A percentile compares a stretch with the other conserved stretches of the same genome.
phyloP scores from a whole-genome alignment of 2,113 vertebrate species.

The Rhodinocichla rosea region DNA sequence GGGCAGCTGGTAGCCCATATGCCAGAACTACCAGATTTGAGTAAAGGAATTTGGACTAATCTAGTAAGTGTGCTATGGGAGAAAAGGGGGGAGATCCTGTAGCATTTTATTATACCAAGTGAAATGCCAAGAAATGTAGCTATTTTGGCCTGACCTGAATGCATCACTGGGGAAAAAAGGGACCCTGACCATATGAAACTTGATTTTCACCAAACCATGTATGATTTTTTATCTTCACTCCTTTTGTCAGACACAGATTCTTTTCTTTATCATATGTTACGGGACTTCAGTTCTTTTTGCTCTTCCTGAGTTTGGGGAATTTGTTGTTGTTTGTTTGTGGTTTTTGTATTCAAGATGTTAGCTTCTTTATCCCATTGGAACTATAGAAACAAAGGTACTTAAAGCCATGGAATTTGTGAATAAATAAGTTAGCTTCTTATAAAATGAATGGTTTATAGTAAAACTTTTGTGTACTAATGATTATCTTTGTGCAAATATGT shows the following conservation, averaged over 20 bases:
- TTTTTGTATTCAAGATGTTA: neutral
- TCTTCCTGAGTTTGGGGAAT: neutral
- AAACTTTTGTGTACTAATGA: neutral
- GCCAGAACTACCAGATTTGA: slow-evolving; percentile 12
- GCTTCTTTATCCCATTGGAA: neutral
- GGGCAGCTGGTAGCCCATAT: slow-evolving; percentile 33
- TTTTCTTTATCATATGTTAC: neutral
- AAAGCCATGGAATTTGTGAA: neutral
- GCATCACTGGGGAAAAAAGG: neutral
- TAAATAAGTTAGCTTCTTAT: neutral
- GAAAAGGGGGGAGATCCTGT: neutral
- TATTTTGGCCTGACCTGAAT: neutral
- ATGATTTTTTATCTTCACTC: neutral
- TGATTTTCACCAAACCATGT: neutral
- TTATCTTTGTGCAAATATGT: neutral
- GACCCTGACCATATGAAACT: neutral
- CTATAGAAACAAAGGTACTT: neutral
- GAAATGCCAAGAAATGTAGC: neutral
- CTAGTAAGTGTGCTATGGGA: neutral
- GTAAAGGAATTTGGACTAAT: neutral
- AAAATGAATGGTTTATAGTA: neutral
- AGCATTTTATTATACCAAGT: neutral
- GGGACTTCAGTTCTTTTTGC: neutral
- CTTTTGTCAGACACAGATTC: neutral
- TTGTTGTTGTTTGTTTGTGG: neutral